phyloP scores from a whole-genome alignment of 2,888 invertebrate species.

The Dinocampus coccinellae region DNA sequence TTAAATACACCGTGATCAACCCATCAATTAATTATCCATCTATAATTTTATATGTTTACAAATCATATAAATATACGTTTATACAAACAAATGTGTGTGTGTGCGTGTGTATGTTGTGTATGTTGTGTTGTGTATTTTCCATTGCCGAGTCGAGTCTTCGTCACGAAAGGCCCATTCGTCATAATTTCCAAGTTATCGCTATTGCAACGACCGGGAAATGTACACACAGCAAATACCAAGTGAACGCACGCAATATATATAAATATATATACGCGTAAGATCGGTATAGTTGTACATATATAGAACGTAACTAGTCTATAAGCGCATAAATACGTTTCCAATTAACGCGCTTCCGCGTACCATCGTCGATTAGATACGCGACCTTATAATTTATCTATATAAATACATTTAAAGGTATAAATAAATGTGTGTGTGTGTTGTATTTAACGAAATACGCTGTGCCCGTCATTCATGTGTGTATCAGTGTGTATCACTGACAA shows the following conservation, averaged over 20 bases:
- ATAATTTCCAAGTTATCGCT: conserved; percentile 46
- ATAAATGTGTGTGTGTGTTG: conserved; percentile 18
- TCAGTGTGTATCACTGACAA: background rate
- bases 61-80: background rate
- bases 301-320: conserved; percentile 1
- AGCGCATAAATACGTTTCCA: conserved; percentile 51
- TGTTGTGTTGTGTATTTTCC: no score
- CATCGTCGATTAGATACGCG: conserved; percentile 52
- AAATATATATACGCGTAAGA: background rate
- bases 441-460: conserved; percentile 1
- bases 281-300: background rate
- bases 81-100: background rate
- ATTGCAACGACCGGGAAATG: conserved; percentile 1
- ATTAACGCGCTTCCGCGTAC: conserved; percentile 57
- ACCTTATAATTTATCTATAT: conserved; percentile 43
- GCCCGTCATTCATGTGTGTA: background rate
- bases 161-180: conserved; percentile 54
- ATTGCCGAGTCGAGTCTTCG: conserved; percentile 44
- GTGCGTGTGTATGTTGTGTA: no score
- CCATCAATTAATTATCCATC: background rate
- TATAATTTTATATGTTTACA: background rate
- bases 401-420: conserved; percentile 27
- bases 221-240: background rate
- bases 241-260: background rate
- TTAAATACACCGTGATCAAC: no score